phyloP scores from a whole-genome alignment of 2,888 invertebrate genomes.

The Aleiodes testaceus region DNA sequence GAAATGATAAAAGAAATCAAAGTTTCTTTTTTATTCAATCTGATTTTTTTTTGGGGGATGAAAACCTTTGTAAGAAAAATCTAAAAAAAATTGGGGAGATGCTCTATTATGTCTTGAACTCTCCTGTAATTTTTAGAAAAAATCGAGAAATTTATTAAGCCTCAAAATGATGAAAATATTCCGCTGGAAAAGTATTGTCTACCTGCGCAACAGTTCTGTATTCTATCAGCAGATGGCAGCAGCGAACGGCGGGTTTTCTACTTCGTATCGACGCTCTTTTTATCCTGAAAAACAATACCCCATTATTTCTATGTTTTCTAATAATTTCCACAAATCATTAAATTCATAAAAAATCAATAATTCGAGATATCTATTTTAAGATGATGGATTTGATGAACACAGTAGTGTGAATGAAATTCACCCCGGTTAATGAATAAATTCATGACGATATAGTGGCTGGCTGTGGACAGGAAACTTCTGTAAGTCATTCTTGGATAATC shows the following conservation, averaged over 20 bases:
- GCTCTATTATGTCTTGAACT: neutral
- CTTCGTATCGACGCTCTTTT: neutral
- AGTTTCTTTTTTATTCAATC: neutral
- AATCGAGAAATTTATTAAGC: too few relatives aligned
- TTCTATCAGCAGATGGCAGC: slow-evolving; percentile 58
- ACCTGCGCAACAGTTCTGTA: slow-evolving; percentile 49
- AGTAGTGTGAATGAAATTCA: neutral
- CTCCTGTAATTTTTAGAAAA: too few relatives aligned
- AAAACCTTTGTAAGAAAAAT: neutral
- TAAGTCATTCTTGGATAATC: slow-evolving; percentile 54
- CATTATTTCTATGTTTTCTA: slow-evolving; percentile 4
- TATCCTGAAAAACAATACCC: neutral
- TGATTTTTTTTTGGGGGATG: neutral
- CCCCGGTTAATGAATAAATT: slow-evolving; percentile 31
- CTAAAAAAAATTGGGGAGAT: neutral
- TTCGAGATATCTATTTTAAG: neutral
- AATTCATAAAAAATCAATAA: neutral
- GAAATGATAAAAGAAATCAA: neutral
- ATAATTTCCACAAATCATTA: slow-evolving; percentile 12
- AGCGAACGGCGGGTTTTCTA: slow-evolving; percentile 52
- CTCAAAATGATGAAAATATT: neutral
- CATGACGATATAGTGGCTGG: slow-evolving; percentile 36
- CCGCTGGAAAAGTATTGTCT: slow-evolving; percentile 15
- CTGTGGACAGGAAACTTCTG: slow-evolving; percentile 44
- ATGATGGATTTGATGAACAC: slow-evolving; percentile 5